phyloP scores from a whole-genome alignment of 2,888 invertebrate genomes.

The Rotaria socialis region DNA sequence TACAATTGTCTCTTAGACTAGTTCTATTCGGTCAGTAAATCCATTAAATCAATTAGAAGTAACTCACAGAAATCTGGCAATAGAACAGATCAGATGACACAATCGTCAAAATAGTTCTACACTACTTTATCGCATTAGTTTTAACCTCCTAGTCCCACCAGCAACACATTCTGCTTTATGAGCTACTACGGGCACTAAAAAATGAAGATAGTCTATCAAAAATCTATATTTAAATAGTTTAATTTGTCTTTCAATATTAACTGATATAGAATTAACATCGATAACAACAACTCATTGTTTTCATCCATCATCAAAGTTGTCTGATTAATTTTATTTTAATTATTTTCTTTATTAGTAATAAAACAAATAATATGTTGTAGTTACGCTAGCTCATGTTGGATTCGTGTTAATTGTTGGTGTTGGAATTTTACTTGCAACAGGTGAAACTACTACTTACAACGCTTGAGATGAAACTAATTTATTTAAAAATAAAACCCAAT shows the following conservation, averaged over 20 bases:
- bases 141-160: neutral
- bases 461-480: neutral
- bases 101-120: neutral
- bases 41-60: too few relatives aligned
- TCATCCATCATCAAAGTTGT: neutral
- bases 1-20: too few relatives aligned
- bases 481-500: neutral
- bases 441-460: neutral
- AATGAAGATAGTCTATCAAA: too few relatives aligned
- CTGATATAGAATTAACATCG: neutral
- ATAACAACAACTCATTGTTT: neutral
- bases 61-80: too few relatives aligned
- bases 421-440: neutral
- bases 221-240: too few relatives aligned
- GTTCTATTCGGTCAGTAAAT: too few relatives aligned
- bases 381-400: neutral
- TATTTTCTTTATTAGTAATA: neutral
- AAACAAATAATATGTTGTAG: neutral
- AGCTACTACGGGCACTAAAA: neutral
- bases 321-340: slow-evolving; percentile 9
- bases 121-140: slow-evolving; percentile 19
- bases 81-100: too few relatives aligned
- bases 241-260: too few relatives aligned
- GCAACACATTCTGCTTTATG: slow-evolving; percentile 3
- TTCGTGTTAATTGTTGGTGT: neutral